These are phyloP conservation scores for Dromaius novaehollandiae DNA, from an alignment of 2,113 vertebrate species.

Conservation along the genomic window DNA sequence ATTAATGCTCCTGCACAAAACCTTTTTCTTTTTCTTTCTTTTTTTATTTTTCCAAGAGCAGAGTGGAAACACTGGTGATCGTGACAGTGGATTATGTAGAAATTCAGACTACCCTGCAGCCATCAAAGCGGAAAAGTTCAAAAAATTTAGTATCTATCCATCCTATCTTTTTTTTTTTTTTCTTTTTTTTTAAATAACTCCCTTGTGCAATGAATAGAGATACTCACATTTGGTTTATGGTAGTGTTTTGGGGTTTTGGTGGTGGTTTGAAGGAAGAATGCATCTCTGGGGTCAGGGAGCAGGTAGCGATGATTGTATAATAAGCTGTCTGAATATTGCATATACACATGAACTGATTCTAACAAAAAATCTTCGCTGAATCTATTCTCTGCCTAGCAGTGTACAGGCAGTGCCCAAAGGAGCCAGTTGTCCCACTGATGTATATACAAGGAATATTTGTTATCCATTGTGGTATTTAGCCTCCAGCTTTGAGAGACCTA, in stretches of 20 bases:
- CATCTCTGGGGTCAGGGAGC: conserved; percentile 1
- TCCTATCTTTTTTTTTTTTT: background rate
- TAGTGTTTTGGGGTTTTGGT: background rate
- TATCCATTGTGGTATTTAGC: conserved; percentile 59
- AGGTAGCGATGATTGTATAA: conserved; percentile 7
- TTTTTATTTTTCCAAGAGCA: background rate
- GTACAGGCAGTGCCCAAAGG: background rate
- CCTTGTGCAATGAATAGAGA: background rate
- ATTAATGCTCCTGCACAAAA: conserved; percentile 57
- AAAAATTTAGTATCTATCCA: background rate
- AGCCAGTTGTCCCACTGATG: conserved; percentile 43
- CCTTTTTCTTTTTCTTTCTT: conserved; percentile 29
- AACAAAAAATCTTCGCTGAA: conserved; percentile 37
- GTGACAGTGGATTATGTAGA: conserved; percentile 8
- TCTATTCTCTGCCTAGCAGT: background rate
- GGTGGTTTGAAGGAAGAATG: background rate
- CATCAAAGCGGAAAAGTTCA: background rate
- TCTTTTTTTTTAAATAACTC: background rate
- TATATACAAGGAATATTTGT: conserved; percentile 55
- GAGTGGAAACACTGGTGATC: conserved; percentile 8
- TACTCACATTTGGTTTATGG: background rate
- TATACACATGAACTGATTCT: background rate
- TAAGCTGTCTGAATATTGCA: background rate
- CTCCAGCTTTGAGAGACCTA: conserved; percentile 64
- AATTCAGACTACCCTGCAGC: conserved; percentile 35